Percentiles rank a stretch among this genome's conserved stretches.
Conservation (phyloP, 2,888 invertebrate species). For the Chalcis sispes region DNA sequence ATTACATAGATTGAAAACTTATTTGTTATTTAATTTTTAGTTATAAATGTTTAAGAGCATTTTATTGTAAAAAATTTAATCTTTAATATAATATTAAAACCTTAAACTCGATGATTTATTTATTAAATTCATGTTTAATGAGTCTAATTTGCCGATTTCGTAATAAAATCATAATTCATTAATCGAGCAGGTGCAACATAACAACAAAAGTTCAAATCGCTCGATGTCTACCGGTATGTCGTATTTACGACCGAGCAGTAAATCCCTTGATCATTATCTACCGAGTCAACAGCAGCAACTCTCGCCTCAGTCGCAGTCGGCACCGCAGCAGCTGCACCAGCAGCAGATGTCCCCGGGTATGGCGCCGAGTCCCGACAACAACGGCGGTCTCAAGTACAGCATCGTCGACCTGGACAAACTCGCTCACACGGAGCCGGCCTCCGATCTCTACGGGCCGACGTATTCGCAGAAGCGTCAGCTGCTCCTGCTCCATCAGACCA, state of each 20-base stretch:
- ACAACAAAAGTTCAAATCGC: slow-evolving; percentile 52
- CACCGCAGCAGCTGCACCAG: slow-evolving; percentile 31
- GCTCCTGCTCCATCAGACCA: slow-evolving; percentile 54
- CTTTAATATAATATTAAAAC: no score
- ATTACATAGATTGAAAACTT: no score
- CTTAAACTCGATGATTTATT: no score
- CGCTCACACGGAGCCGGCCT: slow-evolving; percentile 19
- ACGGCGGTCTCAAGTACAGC: slow-evolving; percentile 65
- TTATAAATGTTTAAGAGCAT: no score
- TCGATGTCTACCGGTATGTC: slow-evolving; percentile 29
- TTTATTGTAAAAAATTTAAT: no score
- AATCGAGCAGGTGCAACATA: slow-evolving; percentile 42
- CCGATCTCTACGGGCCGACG: slow-evolving; percentile 41
- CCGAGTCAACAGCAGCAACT: slow-evolving; percentile 30
- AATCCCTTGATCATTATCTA: slow-evolving; percentile 37
- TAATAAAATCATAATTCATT: no score
- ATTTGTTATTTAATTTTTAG: no score
- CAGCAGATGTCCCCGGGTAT: slow-evolving; percentile 54
- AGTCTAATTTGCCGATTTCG: no score
- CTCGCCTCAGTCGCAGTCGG: slow-evolving; percentile 6
- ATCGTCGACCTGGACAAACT: slow-evolving; percentile 74
- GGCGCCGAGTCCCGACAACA: slow-evolving; percentile 53
- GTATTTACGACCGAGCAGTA: slow-evolving; percentile 43
- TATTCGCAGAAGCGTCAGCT: slow-evolving; percentile 57
- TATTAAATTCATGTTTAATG: no score